Evolutionary conservation across 2,888 invertebrate species (phyloP), one percentile per base, ranked within the genome.

Genomic region (Steinernema carpocapsae): DNA sequence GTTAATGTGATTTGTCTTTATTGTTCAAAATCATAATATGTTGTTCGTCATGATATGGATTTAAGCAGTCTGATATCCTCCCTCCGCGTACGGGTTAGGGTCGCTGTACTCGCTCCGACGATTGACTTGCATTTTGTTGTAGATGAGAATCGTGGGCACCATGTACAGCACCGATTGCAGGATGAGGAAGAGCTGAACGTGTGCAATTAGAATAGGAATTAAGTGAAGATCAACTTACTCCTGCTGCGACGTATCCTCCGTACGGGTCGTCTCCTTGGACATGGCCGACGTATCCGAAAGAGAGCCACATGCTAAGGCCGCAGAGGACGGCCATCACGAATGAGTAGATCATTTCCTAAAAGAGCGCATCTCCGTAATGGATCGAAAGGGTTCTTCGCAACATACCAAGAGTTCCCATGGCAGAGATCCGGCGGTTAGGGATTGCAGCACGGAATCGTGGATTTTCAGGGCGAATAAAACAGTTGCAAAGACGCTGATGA

Each of bases 321-420:
- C 77, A 82, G 0, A 86, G 78, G 14, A 86, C 80, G 0, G 82
- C 76, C 14, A 86, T 76, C 29, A 86, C 79, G 74, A 84, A 82
- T 0, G 86, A 86, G 77, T 86, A 86, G 22, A 84, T 79, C 42
- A 86, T 82, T 74, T 86, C 86, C 83, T 83, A 71, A 19, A 76
- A 37, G 4, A 10, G 10, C 4, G 3, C 10, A 37, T 37, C 56
- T 32, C 24, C 22, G 17, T 42, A 71, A 19, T 46, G 29, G 48
- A 4, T 37, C 17, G 70, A 72, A 72, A 71, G 14, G 10, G 17
- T 17, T 56, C 48, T 70, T n/a, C n/a, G n/a, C 19, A 17, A 51
- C 19, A n/a, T 52, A 84, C 84, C 56, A 86, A 80, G 14, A 85
- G 76, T 71, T 82, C 83, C 86, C 85, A 86, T 0, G 82, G 74